Conservation (phyloP, 2,113 vertebrate genomes). For the Etheostoma cragini region DNA sequence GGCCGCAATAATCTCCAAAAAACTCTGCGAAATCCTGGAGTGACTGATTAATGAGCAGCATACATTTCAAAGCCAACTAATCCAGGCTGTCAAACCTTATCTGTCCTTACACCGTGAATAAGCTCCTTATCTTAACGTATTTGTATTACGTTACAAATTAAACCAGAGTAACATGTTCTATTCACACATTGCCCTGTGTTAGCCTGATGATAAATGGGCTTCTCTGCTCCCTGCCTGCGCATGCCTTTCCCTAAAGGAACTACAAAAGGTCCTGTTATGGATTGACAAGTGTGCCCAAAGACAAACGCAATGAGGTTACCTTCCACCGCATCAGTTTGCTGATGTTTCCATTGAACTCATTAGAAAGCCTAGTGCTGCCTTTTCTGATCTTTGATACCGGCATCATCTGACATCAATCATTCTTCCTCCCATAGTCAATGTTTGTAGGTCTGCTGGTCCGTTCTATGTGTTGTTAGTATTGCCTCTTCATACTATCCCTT, state of each 20-base stretch:
- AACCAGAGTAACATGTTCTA: constrained; percentile 14
- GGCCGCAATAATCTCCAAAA: too few species aligned
- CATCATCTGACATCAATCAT: constrained; percentile 5
- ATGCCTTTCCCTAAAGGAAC: constrained; percentile 73
- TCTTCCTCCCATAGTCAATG: constrained; percentile 1
- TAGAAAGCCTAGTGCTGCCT: constrained; percentile 13
- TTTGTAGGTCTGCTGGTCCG: not conserved
- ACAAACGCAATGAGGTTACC: constrained; percentile 36
- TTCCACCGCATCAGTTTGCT: constrained; percentile 51
- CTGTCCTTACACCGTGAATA: constrained; percentile 10
- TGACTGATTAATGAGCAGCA: constrained; percentile 47
- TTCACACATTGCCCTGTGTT: constrained; percentile 25
- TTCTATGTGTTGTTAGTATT: not conserved
- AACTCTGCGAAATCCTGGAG: too few species aligned
- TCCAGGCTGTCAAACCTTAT: constrained; percentile 10
- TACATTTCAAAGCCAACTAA: constrained; percentile 27
- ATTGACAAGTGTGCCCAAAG: constrained; percentile 7
- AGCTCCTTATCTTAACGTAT: constrained; percentile 11
- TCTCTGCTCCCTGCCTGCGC: constrained; percentile 41
- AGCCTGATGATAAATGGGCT: constrained; percentile 34
- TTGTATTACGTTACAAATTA: constrained; percentile 17
- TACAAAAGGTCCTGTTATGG: constrained; percentile 51
- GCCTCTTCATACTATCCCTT: constrained; percentile 26
- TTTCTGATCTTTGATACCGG: constrained; percentile 2
- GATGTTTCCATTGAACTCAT: constrained; percentile 29